Evolutionary conservation across 2,797 vertebrate genomes (phyloP), one percentile per base, ranked within the genome.

Genomic region (Perodicticus potto): DNA sequence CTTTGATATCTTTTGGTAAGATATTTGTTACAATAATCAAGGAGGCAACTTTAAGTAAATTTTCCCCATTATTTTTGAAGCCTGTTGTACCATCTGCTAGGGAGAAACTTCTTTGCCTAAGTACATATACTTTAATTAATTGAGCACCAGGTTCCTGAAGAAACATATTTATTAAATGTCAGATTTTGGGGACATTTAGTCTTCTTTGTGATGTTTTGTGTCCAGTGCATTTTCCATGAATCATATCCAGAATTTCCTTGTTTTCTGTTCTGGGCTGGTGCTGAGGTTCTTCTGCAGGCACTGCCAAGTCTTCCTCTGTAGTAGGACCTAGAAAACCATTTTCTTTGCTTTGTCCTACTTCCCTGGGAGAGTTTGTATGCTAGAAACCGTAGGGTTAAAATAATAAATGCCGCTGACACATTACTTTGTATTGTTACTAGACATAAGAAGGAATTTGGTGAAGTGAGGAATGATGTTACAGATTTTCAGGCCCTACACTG

Each of bases 161-260:
- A 95, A 97, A 93, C 95, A 96, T 96, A 90, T 98, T 98, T 92
- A 94, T 96, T 97, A 98, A 98, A 98, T 97, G 97, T 97, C 97
- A 98, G 96, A 97, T 85, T 88, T 76, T 95, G 90, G 83, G 95
- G 97, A 94, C 98, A 96, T 97, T 96, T 96, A 97, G 92, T 97
- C 94, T 98, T 98, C 86, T 83, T 96, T 96, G 96, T 97, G 76
- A 59, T 96, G 89, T 98, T 98, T 80, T 77, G 72, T 97, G 92
- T 97, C 94, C 93, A 57, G 97, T 97, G 67, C 90, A 91, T 90
- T 95, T 96, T 69, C n/a, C 97, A 84, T 97, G 94, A 96, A 94
- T 87, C 70, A 59, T 63, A 40, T 92, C 89, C 37, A 84, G 74
- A 93, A 88, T 96, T 94, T 95, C 73, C 61, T 95, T 86, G 93